Evolutionary conservation across 1,140 invertebrate species (phyloP).

Genomic region (Zaprionus tsacasi): DNA sequence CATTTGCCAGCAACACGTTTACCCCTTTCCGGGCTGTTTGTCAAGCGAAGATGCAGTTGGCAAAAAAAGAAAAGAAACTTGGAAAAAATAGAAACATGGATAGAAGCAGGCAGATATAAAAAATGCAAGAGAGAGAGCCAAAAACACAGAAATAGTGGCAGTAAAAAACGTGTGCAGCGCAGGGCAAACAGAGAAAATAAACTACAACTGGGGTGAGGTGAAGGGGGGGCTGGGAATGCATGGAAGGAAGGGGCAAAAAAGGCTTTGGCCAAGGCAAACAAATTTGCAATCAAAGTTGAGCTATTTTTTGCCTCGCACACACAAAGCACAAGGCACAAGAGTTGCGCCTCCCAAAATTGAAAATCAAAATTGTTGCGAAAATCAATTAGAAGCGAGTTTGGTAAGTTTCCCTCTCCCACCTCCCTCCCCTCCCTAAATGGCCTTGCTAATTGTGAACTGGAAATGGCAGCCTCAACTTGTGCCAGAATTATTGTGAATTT

Average conservation of each 20-base stretch:
- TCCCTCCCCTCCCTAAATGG: too few relatives aligned
- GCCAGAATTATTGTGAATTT: slow-evolving; percentile 4
- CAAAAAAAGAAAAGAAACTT: slow-evolving; percentile 33
- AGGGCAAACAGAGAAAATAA: slow-evolving; percentile 49
- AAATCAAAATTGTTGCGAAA: slow-evolving; percentile 69
- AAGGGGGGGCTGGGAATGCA: neutral
- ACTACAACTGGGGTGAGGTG: slow-evolving; percentile 6
- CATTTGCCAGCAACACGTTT: slow-evolving; percentile 72
- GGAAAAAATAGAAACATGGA: slow-evolving; percentile 37
- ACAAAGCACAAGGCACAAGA: slow-evolving; percentile 9
- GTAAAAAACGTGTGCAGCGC: slow-evolving; percentile 25
- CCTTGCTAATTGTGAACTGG: slow-evolving; percentile 43
- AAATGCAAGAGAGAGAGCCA: slow-evolving; percentile 9
- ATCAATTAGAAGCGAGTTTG: slow-evolving; percentile 59
- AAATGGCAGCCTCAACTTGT: neutral
- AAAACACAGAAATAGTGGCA: slow-evolving; percentile 1
- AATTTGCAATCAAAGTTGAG: slow-evolving; percentile 76
- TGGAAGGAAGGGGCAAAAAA: slow-evolving; percentile 28
- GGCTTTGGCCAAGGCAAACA: slow-evolving; percentile 63
- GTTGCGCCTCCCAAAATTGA: slow-evolving; percentile 49
- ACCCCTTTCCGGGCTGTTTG: slow-evolving; percentile 51
- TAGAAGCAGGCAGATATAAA: slow-evolving; percentile 3
- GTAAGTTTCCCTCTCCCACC: slow-evolving; percentile 16
- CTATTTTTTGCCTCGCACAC: slow-evolving; percentile 47
- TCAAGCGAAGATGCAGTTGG: slow-evolving; percentile 16